These are phyloP conservation scores for Cirrhinus mrigala DNA, from an alignment of 2,797 vertebrate genomes.

Conservation along the genomic window DNA sequence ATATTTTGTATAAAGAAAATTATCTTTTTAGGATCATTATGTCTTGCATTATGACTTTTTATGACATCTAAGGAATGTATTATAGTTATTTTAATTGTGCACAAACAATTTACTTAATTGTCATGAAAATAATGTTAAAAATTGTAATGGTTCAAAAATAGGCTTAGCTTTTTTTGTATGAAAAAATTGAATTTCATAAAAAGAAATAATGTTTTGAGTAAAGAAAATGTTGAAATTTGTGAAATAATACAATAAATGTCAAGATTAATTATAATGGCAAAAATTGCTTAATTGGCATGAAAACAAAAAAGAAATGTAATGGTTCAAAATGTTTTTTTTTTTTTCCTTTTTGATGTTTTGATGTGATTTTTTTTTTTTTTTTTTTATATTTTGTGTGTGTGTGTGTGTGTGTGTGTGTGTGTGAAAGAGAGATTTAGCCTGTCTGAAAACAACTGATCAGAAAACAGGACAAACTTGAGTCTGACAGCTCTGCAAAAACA, in stretches of 20 bases:
- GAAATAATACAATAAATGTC: too few species aligned
- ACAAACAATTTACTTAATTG: background rate
- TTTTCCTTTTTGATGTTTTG: background rate
- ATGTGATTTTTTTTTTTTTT: background rate
- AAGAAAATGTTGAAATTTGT: too few species aligned
- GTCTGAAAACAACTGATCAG: background rate
- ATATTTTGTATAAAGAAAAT: too few species aligned
- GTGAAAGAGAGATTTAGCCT: too few species aligned
- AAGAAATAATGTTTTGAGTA: too few species aligned
- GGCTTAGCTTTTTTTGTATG: background rate
- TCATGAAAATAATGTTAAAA: background rate
- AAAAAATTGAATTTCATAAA: too few species aligned
- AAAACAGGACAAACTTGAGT: background rate
- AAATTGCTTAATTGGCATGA: too few species aligned
- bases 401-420: too few species aligned
- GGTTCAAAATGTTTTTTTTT: background rate
- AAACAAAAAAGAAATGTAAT: too few species aligned
- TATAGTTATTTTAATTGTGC: background rate
- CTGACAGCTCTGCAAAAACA: conserved; percentile 8
- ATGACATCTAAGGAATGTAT: background rate
- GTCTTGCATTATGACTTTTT: background rate
- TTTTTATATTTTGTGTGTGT: background rate
- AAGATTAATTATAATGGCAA: too few species aligned
- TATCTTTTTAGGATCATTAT: background rate
- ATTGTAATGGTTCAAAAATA: background rate